Base-by-base conservation (phyloP, 2,888 invertebrate species). In the Oconnorella tubifera region DNA sequence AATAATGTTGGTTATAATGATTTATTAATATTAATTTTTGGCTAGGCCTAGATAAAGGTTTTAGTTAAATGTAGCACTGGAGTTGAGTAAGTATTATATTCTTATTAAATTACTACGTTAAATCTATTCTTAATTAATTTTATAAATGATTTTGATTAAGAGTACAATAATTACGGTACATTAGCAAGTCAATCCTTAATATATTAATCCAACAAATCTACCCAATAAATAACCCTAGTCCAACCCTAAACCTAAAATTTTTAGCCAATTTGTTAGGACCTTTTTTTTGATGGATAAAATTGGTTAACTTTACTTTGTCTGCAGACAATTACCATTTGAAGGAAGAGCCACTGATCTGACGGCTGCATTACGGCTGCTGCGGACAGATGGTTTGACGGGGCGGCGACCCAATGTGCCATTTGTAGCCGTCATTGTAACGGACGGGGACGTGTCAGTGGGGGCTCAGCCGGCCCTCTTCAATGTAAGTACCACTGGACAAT, bases 291-390 rank as follows among this genome's bases (percentile, higher is more conserved):
- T 19, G 10, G 40, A 40, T 40, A 40, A 40, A 14, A 19, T 14
- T 40, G 19, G 19, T 40, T 10, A 40, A 14, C 19, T 40, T 10
- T 40, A 10, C 40, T 10, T 19, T 19, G 10, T 40, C 4, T 51
- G 10, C 25, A 51, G 53, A 25, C 53, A 51, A 27, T 27, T 51
- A 19, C 53, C 10, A 27, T 79, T 76, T 51, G 73, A 72, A 58
- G 77, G 77, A 59, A 77, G 77, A 25, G 74, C 74, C 64, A 76
- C 77, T 1, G 75, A 78, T 68, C 75, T 76, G 10, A 77, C 77
- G 3, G 72, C 73, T 19, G 79, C 76, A 10, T 68, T 79, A 28
- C 71, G 73, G 53, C 59, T 67, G 3, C 74, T 76, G 71, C 60
- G 69, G 2, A 61, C 66, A 28, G 3, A 19, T 57, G 48, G 48